phyloP scores from a whole-genome alignment of 2,797 vertebrate species.

The Paratrypauchen microcephalus region DNA sequence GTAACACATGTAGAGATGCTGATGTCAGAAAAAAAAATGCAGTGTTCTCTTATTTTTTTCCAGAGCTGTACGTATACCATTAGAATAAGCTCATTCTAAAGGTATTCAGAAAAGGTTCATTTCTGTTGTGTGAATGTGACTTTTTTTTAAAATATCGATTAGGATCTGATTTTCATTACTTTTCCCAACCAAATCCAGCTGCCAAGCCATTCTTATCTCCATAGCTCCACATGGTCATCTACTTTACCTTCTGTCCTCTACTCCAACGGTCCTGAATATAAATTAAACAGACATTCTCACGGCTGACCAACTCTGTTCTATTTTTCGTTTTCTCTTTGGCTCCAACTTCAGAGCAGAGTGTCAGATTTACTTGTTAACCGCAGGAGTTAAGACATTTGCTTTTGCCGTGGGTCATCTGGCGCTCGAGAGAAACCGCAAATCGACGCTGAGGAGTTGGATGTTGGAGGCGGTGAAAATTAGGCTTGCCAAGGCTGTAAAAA shows the following conservation, averaged over 20 bases:
- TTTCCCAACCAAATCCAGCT: too few relatives aligned
- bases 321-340: conserved; percentile 27
- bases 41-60: too few relatives aligned
- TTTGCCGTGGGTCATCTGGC: conserved; percentile 17
- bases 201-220: not conserved
- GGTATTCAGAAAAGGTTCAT: too few relatives aligned
- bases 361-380: conserved; percentile 51
- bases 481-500: not conserved
- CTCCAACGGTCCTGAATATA: conserved; percentile 58
- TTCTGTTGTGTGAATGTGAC: too few relatives aligned
- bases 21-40: too few relatives aligned
- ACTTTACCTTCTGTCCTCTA: not conserved
- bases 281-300: conserved; percentile 68
- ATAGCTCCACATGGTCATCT: not conserved
- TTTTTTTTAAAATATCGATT: too few relatives aligned
- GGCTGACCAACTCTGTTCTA: conserved; percentile 42
- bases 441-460: not conserved
- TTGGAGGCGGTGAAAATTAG: conserved; percentile 1
- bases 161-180: too few relatives aligned
- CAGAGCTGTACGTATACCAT: too few relatives aligned
- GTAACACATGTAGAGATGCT: too few relatives aligned
- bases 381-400: conserved; percentile 43
- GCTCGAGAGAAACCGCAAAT: conserved; percentile 25
- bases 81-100: too few relatives aligned
- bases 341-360: conserved; percentile 53